A percentile compares a stretch with the other conserved stretches of the same genome.
These are phyloP conservation scores for Eucera pruinosa DNA, from an alignment of 2,888 invertebrate genomes.

Conservation along the genomic window DNA sequence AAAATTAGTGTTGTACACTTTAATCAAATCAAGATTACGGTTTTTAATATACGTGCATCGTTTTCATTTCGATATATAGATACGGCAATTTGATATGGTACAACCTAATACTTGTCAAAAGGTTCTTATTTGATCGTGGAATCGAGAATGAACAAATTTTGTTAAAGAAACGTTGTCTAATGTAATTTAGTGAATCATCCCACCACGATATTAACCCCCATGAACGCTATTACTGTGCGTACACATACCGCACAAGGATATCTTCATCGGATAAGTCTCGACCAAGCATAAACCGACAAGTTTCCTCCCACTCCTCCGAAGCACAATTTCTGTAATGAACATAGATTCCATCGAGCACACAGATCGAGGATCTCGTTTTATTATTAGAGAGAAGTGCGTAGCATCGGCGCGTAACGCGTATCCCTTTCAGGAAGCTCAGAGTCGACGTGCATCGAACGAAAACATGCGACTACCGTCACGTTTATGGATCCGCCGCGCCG, in stretches of 20 bases:
- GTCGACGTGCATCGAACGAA: conserved; percentile 39
- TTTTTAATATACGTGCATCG: too few species aligned
- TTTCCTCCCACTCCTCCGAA: conserved; percentile 26
- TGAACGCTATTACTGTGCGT: too few species aligned
- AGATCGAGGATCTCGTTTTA: conserved; percentile 48
- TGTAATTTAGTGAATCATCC: too few species aligned
- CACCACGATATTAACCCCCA: too few species aligned
- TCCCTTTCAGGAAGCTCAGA: conserved; percentile 45
- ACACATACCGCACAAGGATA: conserved; percentile 25
- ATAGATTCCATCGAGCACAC: conserved; percentile 1
- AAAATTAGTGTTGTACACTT: too few species aligned
- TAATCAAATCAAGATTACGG: too few species aligned
- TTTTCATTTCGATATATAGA: too few species aligned
- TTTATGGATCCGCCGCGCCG: conserved; percentile 36
- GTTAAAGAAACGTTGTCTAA: too few species aligned
- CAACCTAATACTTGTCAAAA: too few species aligned
- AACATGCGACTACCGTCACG: conserved; percentile 28
- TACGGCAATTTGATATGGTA: too few species aligned
- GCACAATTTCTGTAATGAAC: conserved; percentile 51
- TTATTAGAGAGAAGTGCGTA: conserved; percentile 23
- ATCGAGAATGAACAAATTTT: too few species aligned
- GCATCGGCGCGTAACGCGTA: conserved; percentile 51
- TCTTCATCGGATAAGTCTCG: conserved; percentile 22
- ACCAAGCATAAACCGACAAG: conserved; percentile 22
- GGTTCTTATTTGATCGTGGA: too few species aligned